Base-by-base conservation (phyloP, 1,140 invertebrate genomes). In the Leptestheria dahalacensis region DNA sequence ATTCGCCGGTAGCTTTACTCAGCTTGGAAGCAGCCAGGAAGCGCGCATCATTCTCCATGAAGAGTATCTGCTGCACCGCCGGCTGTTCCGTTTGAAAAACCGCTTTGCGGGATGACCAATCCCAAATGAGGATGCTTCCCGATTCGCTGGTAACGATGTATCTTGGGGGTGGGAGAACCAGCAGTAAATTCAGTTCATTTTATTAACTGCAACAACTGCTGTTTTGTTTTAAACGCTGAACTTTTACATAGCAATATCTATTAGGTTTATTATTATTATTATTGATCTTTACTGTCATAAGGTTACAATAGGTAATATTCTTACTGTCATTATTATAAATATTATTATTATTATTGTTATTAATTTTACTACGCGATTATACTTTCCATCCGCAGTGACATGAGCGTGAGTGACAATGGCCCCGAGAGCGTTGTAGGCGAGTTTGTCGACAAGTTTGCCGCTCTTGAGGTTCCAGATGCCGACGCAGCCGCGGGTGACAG, bases 381-480 rank as follows among this genome's bases (percentile, higher is more conserved):
- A 85, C 67, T 81, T 83, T 57, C 88, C 91, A 70, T 86, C 81
- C 0, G 82, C 81, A 0, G 91, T 95, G 25, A 97, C 87, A 33
- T 84, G 76, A 0, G 90, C 89, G 65, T 95, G 88, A 0, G 92
- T 96, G 0, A 97, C 89, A 66, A 97, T 97, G 6, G 93, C 91
- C 1, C 92, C 92, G 3, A 95, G 76, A 0, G 90, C 87, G 67
- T 86, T 91, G 65, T 95, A 91, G 0, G 91, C 90, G 20, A 97
- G 74, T 70, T 91, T 89, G 3, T 86, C 79, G 50, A 87, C 74
- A 10, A 96, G 73, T 67, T 83, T 83, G 1, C 91, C 92, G 1
- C 82, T 83, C 60, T 83, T 78, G n/a, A 95, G 78, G 70, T 95
- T 86, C 94, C 94, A 98, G 11, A 97, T 82, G 4, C 93, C 94